phyloP scores from a whole-genome alignment of 2,797 vertebrate genomes.

The Aldrovandia affinis region DNA sequence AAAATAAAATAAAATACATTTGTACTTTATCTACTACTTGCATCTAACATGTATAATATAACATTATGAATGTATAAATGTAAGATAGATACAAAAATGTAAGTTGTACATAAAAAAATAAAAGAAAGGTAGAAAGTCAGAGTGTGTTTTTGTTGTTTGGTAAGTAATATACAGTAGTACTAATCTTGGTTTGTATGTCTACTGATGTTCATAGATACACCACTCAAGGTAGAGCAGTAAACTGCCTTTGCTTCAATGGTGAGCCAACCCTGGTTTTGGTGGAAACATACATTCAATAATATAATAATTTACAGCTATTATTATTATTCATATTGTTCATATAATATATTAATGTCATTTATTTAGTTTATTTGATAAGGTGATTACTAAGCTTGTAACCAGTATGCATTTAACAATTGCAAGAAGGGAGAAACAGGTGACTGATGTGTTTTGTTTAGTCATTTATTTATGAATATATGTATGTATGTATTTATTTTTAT shows the following conservation, averaged over 20 bases:
- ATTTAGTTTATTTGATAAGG: background rate
- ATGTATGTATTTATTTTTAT: background rate
- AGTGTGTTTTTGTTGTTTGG: background rate
- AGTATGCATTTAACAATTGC: background rate
- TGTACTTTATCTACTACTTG: background rate
- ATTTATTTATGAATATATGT: background rate
- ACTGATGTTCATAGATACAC: background rate
- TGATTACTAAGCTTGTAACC: background rate
- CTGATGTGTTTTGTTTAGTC: background rate
- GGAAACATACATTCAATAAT: too few species aligned
- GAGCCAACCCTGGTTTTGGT: background rate
- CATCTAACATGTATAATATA: too few species aligned
- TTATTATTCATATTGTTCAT: background rate
- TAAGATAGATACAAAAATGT: too few species aligned
- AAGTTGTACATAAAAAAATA: too few species aligned
- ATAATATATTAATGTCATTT: background rate
- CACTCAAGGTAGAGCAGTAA: background rate
- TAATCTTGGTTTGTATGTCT: background rate
- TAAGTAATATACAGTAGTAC: background rate
- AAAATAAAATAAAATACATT: slow-evolving; percentile 17
- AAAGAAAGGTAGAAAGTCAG: background rate
- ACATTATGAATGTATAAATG: too few species aligned
- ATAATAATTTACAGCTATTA: too few species aligned
- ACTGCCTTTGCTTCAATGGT: background rate
- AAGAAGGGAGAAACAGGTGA: background rate